phyloP scores from a whole-genome alignment of 2,888 invertebrate species.

The Orthosia incerta region DNA sequence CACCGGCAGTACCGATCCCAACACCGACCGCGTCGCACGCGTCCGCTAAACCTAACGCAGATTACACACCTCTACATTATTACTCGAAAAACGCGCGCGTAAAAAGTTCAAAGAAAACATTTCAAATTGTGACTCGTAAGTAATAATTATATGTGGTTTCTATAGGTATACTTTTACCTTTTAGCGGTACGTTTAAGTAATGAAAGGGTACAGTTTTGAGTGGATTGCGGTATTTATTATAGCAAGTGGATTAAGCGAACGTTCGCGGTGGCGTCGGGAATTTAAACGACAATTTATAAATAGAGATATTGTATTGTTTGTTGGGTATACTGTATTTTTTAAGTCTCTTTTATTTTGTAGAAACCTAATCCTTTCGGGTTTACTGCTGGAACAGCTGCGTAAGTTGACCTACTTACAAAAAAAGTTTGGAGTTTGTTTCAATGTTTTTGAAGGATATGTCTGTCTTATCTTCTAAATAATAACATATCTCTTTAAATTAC shows the following conservation, averaged over 20 bases:
- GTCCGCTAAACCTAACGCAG: conserved; percentile 57
- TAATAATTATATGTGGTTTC: conserved; percentile 43
- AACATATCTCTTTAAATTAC: conserved; percentile 7
- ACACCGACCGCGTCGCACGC: conserved; percentile 66
- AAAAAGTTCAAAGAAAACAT: conserved; percentile 61
- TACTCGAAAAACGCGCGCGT: conserved; percentile 66
- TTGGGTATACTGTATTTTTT: background rate
- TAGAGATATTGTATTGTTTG: conserved; percentile 24
- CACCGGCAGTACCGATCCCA: conserved; percentile 65
- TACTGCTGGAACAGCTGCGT: background rate
- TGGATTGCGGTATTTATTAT: conserved; percentile 59
- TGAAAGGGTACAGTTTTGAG: conserved; percentile 48
- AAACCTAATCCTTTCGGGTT: background rate
- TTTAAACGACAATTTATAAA: conserved; percentile 49
- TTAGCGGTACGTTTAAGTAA: conserved; percentile 10
- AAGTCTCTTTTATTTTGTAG: background rate
- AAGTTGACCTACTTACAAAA: conserved; percentile 7
- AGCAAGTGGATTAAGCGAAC: conserved; percentile 58
- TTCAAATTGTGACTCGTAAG: conserved; percentile 64
- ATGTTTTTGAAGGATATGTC: background rate
- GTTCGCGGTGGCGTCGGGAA: conserved; percentile 37
- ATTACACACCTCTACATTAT: conserved; percentile 50
- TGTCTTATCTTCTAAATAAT: conserved; percentile 17
- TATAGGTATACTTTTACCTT: conserved; percentile 8
- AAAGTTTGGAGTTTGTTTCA: conserved; percentile 4